Conservation (phyloP, 2,113 vertebrate species). For the Colinus virginianus region DNA sequence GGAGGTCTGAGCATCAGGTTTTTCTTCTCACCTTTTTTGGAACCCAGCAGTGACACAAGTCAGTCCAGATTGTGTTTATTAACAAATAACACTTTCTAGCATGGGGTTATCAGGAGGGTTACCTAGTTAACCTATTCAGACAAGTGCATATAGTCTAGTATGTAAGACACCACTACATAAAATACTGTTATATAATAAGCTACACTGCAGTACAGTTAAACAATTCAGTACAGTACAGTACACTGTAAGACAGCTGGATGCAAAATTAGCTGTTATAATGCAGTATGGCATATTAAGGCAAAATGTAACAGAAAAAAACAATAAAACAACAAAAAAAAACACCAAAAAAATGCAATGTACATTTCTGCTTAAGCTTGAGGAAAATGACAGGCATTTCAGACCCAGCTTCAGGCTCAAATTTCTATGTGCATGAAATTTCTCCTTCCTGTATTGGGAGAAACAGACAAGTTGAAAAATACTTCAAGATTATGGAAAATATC, state of each 20-base stretch:
- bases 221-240: background rate
- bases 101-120: background rate
- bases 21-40: background rate
- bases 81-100: background rate
- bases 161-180: rapidly evolving
- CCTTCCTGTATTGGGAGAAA: background rate
- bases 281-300: background rate
- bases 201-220: background rate
- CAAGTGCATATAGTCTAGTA: background rate
- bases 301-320: background rate
- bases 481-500: background rate
- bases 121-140: background rate
- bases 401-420: background rate
- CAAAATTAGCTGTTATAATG: background rate
- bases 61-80: background rate
- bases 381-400: background rate
- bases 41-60: background rate
- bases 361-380: background rate
- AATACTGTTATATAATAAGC: background rate
- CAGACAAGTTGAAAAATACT: background rate
- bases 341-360: background rate
- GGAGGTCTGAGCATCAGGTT: background rate
- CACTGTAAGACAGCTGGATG: rapidly evolving
- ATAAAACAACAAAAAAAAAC: no score
- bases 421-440: background rate